These are phyloP conservation scores for Rotaria magnacalcarata DNA, from an alignment of 2,888 invertebrate species.

Conservation along the genomic window DNA sequence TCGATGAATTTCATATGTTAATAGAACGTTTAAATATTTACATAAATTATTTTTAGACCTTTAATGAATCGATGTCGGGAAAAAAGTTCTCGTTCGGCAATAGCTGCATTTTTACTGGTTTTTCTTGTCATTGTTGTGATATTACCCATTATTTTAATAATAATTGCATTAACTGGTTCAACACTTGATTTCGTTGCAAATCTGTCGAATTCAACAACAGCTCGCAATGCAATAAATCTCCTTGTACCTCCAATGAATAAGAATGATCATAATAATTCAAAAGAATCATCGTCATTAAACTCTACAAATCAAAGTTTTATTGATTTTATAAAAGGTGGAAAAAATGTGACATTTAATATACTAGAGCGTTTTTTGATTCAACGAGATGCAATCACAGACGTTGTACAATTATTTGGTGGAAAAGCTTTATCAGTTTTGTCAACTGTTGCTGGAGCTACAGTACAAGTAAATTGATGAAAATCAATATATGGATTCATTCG, in stretches of 20 bases:
- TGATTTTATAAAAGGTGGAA: constrained; percentile 4
- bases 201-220: neutral
- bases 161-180: neutral
- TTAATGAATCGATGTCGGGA: neutral
- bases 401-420: constrained; percentile 23
- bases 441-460: neutral
- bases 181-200: neutral
- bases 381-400: neutral
- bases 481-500: neutral
- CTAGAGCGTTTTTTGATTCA: neutral
- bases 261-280: neutral
- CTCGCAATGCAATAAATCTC: constrained; percentile 30
- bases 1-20: no score
- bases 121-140: neutral
- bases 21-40: no score
- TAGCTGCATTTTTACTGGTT: neutral
- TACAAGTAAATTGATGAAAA: neutral
- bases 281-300: neutral
- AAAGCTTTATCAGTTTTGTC: constrained; percentile 30
- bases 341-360: constrained; percentile 1
- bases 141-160: neutral
- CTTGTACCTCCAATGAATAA: neutral
- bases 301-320: neutral
- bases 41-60: neutral
- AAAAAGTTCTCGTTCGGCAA: constrained; percentile 7